A percentile compares a stretch with the other conserved stretches of the same genome.
These are phyloP conservation scores for Maniola jurtina DNA, from an alignment of 1,140 invertebrate genomes.

Conservation along the genomic window DNA sequence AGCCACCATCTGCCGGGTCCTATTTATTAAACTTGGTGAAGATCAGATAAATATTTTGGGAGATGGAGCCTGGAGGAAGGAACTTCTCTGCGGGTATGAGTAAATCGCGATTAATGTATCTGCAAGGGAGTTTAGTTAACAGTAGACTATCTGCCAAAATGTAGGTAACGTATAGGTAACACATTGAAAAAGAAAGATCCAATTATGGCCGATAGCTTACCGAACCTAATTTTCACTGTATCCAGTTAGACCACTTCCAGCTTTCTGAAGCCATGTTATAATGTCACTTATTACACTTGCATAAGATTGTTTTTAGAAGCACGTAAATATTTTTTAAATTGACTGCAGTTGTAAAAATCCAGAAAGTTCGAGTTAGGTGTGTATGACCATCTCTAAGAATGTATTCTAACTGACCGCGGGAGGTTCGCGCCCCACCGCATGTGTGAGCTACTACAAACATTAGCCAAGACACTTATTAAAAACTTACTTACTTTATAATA, in stretches of 20 bases:
- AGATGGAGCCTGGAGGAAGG: too few species aligned
- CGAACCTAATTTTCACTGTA: background rate
- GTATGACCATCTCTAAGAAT: slow-evolving; percentile 27
- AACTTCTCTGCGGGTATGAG: too few species aligned
- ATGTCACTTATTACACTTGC: background rate
- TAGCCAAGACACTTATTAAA: background rate
- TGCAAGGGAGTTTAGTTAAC: too few species aligned
- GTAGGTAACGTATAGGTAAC: too few species aligned
- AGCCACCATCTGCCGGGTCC: too few species aligned
- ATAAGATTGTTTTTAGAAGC: background rate
- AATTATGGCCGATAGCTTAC: background rate
- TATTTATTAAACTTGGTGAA: too few species aligned
- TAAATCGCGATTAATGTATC: too few species aligned
- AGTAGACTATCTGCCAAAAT: too few species aligned
- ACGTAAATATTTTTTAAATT: background rate
- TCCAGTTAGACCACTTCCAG: too few species aligned
- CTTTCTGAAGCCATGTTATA: background rate
- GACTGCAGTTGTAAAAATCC: background rate
- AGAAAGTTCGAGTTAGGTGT: slow-evolving; percentile 12
- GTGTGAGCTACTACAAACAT: slow-evolving; percentile 6
- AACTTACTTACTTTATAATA: background rate
- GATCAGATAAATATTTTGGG: too few species aligned
- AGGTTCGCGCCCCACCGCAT: slow-evolving; percentile 24
- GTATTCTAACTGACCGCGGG: slow-evolving; percentile 27
- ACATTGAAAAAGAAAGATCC: too few species aligned